These are phyloP conservation scores for Tipula unca DNA, from an alignment of 2,888 invertebrate genomes.

Conservation along the genomic window DNA sequence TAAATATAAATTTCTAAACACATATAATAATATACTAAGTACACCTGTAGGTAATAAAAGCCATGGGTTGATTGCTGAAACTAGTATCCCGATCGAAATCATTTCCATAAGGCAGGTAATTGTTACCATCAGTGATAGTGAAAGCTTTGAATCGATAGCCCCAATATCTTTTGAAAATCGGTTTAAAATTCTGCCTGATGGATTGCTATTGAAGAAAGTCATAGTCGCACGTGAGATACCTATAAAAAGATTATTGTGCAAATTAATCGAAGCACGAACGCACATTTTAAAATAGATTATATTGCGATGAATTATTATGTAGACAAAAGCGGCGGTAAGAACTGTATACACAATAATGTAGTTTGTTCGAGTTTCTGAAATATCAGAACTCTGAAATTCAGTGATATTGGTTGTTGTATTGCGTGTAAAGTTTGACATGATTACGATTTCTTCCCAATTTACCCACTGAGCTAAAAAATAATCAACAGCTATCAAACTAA, in stretches of 20 bases:
- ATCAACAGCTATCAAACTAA: constrained; percentile 56
- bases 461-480: constrained; percentile 65
- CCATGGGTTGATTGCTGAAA: constrained; percentile 53
- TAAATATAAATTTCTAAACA: constrained; percentile 49
- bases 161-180: constrained; percentile 69
- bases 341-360: constrained; percentile 31
- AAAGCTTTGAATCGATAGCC: constrained; percentile 52
- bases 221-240: constrained; percentile 61
- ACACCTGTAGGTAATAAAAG: constrained; percentile 51
- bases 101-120: constrained; percentile 40
- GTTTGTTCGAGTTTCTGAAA: background rate
- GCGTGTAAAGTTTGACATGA: background rate
- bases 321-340: constrained; percentile 52
- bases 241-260: constrained; percentile 75
- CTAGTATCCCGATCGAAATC: constrained; percentile 54
- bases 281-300: constrained; percentile 64
- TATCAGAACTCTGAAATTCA: background rate
- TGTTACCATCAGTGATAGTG: constrained; percentile 52
- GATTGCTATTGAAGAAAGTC: constrained; percentile 71
- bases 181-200: constrained; percentile 60
- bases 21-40: constrained; percentile 50
- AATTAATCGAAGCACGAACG: constrained; percentile 59
- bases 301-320: constrained; percentile 49
- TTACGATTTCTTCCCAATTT: constrained; percentile 37
- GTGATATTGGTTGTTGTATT: background rate